A percentile compares a stretch with the other conserved stretches of the same genome.
These are phyloP conservation scores for Dioctria rufipes DNA, from an alignment of 2,888 invertebrate genomes.

Conservation along the genomic window DNA sequence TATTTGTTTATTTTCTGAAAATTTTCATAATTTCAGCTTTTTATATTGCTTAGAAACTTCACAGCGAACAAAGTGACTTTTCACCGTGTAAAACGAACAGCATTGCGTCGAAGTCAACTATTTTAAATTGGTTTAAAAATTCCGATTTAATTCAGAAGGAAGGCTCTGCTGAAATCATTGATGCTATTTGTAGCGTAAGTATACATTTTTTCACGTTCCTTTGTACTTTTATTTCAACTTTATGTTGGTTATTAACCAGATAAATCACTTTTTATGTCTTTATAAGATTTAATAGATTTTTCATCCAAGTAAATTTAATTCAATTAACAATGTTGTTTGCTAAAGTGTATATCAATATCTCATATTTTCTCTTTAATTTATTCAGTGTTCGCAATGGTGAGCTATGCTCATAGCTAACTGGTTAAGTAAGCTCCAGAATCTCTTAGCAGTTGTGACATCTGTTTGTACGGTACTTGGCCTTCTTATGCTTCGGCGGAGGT, in stretches of 20 bases:
- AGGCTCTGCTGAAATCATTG: conserved; percentile 67
- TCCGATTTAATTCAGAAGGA: conserved; percentile 69
- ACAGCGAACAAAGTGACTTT: conserved; percentile 44
- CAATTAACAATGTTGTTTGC: no score
- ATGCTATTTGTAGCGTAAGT: conserved; percentile 67
- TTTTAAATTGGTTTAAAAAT: conserved; percentile 69
- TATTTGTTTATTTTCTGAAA: neutral
- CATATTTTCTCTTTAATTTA: no score
- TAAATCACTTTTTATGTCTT: neutral
- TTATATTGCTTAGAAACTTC: conserved; percentile 32
- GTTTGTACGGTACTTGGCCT: no score
- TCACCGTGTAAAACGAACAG: conserved; percentile 41
- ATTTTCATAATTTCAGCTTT: neutral
- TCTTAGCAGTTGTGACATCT: no score
- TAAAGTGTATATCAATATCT: no score
- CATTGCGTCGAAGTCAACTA: conserved; percentile 59
- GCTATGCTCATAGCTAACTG: no score
- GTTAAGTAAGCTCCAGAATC: no score
- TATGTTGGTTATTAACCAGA: neutral
- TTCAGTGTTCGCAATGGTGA: no score
- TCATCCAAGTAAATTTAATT: no score
- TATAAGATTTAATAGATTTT: no score
- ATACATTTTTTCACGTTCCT: neutral
- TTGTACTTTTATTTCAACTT: neutral
- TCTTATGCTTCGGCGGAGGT: no score